A percentile compares a stretch with the other conserved stretches of the same genome.
phyloP scores from a whole-genome alignment of 2,113 vertebrate genomes.

The Casuarius casuarius region DNA sequence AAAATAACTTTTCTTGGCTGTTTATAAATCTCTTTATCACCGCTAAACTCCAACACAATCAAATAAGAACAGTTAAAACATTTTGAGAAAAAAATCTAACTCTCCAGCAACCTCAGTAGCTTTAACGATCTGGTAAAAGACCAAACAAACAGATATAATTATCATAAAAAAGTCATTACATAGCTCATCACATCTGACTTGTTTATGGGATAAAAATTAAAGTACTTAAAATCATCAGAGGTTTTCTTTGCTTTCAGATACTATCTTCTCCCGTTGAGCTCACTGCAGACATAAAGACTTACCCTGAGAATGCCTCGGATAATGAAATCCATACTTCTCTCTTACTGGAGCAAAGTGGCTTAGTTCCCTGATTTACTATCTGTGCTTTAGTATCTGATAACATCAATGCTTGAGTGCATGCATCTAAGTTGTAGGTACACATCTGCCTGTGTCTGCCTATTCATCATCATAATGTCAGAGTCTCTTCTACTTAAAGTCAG shows the following conservation, averaged over 20 bases:
- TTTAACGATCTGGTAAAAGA: conserved; percentile 53
- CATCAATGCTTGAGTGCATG: accelerated
- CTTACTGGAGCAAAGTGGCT: background rate
- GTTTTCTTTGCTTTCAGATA: background rate
- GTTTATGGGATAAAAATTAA: conserved; percentile 42
- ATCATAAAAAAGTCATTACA: conserved; percentile 57
- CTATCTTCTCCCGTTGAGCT: background rate
- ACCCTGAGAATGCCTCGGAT: background rate
- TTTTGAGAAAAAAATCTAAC: background rate
- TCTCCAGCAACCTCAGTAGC: conserved; percentile 3
- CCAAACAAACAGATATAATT: conserved; percentile 44
- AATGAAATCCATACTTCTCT: background rate
- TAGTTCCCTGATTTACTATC: background rate
- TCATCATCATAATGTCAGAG: background rate
- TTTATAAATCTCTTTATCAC: conserved; percentile 29
- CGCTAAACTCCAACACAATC: background rate
- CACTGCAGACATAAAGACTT: background rate
- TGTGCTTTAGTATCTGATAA: background rate
- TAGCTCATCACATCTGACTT: conserved; percentile 15
- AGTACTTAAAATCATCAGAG: conserved; percentile 22
- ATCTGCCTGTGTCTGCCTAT: background rate
- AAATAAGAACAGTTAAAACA: background rate
- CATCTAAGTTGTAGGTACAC: background rate
- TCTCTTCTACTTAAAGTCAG: background rate
- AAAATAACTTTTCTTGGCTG: background rate